Conservation (phyloP, 2,888 invertebrate genomes). For the Cenopis cana region DNA sequence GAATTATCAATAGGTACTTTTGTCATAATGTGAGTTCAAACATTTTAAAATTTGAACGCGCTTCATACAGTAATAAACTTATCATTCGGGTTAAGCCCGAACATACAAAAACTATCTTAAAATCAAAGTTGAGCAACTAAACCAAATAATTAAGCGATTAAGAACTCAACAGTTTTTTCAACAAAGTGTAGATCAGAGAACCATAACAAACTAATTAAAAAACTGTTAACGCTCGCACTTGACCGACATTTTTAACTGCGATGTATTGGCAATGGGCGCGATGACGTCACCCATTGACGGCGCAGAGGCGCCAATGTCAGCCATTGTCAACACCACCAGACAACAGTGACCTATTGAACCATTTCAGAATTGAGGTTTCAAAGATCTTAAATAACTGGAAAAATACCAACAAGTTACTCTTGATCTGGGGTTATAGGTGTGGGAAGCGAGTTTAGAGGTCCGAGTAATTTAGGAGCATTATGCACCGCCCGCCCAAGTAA, state of each 20-base stretch:
- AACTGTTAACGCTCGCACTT: conserved; percentile 41
- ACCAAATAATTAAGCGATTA: neutral
- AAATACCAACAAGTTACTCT: conserved; percentile 11
- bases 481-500: neutral
- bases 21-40: too few species aligned
- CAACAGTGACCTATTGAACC: conserved; percentile 14
- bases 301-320: conserved; percentile 39
- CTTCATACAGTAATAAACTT: too few species aligned
- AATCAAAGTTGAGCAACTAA: neutral
- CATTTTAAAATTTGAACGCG: too few species aligned
- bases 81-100: too few species aligned
- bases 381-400: conserved; percentile 16
- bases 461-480: conserved; percentile 2
- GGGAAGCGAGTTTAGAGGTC: conserved; percentile 14
- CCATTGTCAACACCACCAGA: conserved; percentile 37
- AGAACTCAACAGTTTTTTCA: neutral
- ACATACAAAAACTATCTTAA: neutral
- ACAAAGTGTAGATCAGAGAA: conserved; percentile 3
- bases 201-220: conserved; percentile 34
- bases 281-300: conserved; percentile 43
- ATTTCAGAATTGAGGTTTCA: neutral
- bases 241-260: conserved; percentile 43
- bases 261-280: conserved; percentile 41
- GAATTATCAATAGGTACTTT: too few species aligned
- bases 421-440: conserved; percentile 23